Evolutionary conservation across 2,113 vertebrate species (phyloP).

Genomic region (Gorsachius goisagi): DNA sequence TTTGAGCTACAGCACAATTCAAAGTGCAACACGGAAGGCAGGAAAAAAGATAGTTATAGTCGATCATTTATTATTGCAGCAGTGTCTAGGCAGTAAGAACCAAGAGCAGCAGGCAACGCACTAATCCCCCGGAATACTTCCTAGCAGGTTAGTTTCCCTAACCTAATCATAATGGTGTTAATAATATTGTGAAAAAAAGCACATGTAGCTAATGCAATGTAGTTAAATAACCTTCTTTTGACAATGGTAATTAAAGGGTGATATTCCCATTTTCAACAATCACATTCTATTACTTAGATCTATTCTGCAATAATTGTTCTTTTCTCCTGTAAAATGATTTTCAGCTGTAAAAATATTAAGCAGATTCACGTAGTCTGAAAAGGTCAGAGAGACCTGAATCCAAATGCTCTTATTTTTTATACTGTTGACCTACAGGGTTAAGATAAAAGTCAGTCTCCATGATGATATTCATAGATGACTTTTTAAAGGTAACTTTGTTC

Average conservation of each 20-base stretch:
- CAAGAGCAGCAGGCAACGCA: not conserved
- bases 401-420: conserved; percentile 48
- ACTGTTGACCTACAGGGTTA: conserved; percentile 59
- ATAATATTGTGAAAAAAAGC: not conserved
- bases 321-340: conserved; percentile 25
- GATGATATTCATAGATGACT: conserved; percentile 63
- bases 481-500: conserved; percentile 67
- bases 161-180: not conserved
- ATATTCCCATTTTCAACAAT: conserved; percentile 1
- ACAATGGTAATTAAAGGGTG: not conserved
- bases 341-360: conserved; percentile 30
- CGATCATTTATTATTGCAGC: not conserved
- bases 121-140: not conserved
- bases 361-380: conserved; percentile 47
- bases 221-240: not conserved
- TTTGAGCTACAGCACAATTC: not conserved
- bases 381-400: conserved; percentile 47
- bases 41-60: not conserved
- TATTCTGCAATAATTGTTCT: not conserved
- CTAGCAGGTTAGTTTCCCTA: not conserved
- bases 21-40: not conserved
- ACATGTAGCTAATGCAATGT: not conserved
- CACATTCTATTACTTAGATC: conserved; percentile 8
- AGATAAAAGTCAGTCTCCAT: conserved; percentile 58
- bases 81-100: not conserved